phyloP scores from a whole-genome alignment of 1,140 invertebrate genomes.

The Branchinecta lynchi region DNA sequence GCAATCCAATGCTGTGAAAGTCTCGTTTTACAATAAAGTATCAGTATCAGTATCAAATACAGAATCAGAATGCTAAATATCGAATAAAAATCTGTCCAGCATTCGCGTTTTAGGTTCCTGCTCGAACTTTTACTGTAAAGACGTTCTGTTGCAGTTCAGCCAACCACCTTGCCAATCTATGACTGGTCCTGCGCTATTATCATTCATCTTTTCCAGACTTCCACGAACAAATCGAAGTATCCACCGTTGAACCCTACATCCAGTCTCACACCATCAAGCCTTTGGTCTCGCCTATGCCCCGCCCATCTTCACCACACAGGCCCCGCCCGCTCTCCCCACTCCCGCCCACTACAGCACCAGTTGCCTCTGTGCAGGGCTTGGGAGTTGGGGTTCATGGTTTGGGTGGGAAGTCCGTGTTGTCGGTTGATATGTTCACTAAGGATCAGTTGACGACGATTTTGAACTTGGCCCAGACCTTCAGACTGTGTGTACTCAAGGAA shows the following conservation, averaged over 20 bases:
- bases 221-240: slow-evolving; percentile 14
- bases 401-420: slow-evolving; percentile 61
- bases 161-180: too few relatives aligned
- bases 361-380: slow-evolving; percentile 13
- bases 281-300: slow-evolving; percentile 10
- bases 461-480: slow-evolving; percentile 76
- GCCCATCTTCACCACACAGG: slow-evolving; percentile 15
- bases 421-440: slow-evolving; percentile 71
- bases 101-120: too few relatives aligned
- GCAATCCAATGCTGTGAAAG: too few relatives aligned
- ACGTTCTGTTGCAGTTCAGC: too few relatives aligned
- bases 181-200: background rate
- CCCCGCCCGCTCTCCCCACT: slow-evolving; percentile 14
- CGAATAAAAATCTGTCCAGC: too few relatives aligned
- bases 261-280: background rate
- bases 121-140: too few relatives aligned
- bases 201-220: background rate
- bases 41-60: too few relatives aligned
- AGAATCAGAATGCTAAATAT: too few relatives aligned
- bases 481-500: slow-evolving; percentile 64
- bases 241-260: background rate
- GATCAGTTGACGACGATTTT: slow-evolving; percentile 85
- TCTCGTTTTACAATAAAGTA: too few relatives aligned
- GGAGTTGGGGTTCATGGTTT: slow-evolving; percentile 33
- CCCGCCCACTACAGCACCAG: slow-evolving; percentile 12